Conservation (phyloP, 1,140 invertebrate genomes). For the Diuraphis noxia region DNA sequence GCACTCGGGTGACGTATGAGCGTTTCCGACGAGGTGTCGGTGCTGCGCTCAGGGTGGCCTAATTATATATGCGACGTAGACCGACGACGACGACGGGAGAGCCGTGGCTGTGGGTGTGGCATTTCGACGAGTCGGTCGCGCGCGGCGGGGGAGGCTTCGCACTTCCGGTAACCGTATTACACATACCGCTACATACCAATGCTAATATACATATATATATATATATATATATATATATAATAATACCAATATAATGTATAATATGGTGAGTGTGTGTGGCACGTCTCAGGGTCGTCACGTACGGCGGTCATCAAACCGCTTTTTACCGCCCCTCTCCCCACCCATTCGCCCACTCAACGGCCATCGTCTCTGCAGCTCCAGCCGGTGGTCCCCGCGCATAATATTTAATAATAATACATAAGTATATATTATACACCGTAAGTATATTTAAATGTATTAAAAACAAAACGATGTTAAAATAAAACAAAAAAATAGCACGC, state of each 20-base stretch:
- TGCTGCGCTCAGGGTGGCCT: slow-evolving; percentile 42
- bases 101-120: slow-evolving; percentile 30
- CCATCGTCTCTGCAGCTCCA: not conserved
- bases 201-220: not conserved
- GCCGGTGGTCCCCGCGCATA: not conserved
- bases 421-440: not conserved
- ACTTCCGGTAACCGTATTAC: slow-evolving; percentile 41
- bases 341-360: not conserved
- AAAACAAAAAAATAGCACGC: too few relatives aligned
- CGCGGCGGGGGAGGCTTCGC: slow-evolving; percentile 14
- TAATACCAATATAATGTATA: not conserved
- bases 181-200: too few relatives aligned
- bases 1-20: not conserved
- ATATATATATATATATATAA: not conserved
- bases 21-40: slow-evolving; percentile 31
- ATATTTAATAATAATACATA: not conserved
- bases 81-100: not conserved
- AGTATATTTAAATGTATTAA: not conserved
- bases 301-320: not conserved
- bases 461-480: not conserved
- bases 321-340: not conserved
- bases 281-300: not conserved
- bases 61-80: slow-evolving; percentile 21
- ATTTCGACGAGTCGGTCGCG: not conserved
- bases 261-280: not conserved